These are phyloP conservation scores for Biston stratarius DNA, from an alignment of 2,888 invertebrate species.

Conservation along the genomic window DNA sequence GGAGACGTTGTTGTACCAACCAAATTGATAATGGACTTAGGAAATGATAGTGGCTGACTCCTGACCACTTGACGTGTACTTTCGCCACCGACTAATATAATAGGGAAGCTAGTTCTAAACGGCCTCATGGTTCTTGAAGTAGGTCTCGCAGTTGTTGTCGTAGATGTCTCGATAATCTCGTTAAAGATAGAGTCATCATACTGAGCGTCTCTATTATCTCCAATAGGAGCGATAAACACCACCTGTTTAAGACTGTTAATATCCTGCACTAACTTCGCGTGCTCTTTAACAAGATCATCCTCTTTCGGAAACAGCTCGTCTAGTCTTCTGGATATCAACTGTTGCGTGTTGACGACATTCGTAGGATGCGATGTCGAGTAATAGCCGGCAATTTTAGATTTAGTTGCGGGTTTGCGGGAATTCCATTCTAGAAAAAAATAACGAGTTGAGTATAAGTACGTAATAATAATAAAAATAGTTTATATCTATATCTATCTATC, in stretches of 20 bases:
- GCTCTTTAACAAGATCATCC: slow-evolving; percentile 75
- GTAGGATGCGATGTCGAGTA: slow-evolving; percentile 31
- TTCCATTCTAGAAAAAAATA: slow-evolving; percentile 32
- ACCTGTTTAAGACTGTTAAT: slow-evolving; percentile 76
- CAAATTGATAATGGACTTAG: slow-evolving; percentile 67
- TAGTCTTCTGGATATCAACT: slow-evolving; percentile 41
- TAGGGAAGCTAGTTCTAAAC: slow-evolving; percentile 61
- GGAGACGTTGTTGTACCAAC: slow-evolving; percentile 75
- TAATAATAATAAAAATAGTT: not conserved
- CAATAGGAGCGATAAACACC: slow-evolving; percentile 70
- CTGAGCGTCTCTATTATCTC: slow-evolving; percentile 63
- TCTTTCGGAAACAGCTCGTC: slow-evolving; percentile 51
- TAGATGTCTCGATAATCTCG: slow-evolving; percentile 74
- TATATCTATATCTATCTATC: too few species aligned
- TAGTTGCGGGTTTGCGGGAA: slow-evolving; percentile 30
- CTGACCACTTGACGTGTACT: slow-evolving; percentile 63
- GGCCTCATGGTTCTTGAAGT: slow-evolving; percentile 43
- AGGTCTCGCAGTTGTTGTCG: slow-evolving; percentile 48
- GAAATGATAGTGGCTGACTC: slow-evolving; percentile 62
- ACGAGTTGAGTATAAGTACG: not conserved
- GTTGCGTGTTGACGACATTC: slow-evolving; percentile 46
- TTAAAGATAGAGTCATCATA: slow-evolving; percentile 78
- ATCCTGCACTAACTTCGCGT: slow-evolving; percentile 80
- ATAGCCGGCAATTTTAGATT: slow-evolving; percentile 31
- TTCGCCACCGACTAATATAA: slow-evolving; percentile 48